Evolutionary conservation across 2,113 vertebrate genomes (phyloP), one percentile per base, ranked within the genome.

Genomic region (Petromus typicus): DNA sequence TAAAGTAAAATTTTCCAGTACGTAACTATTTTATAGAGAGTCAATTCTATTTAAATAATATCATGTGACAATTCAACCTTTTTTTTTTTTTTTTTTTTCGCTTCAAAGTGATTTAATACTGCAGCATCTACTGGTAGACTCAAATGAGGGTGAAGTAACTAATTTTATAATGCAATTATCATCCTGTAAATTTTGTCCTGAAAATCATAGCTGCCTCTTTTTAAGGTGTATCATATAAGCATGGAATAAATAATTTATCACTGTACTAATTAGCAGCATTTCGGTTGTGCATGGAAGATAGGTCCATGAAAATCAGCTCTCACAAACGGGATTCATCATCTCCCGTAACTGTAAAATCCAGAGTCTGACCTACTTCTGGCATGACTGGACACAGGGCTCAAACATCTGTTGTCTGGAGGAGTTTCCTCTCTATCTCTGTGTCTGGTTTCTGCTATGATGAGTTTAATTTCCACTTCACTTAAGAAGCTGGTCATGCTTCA

Each of bases 101-200:
- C 12, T 73, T 86, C 61, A 93, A 86, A 92, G 80, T 87, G 25
- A 79, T 37, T 86, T 83, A 40, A 93, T 66, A 83, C n/a, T 45
- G 37, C 95, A 76, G 27, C 84, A 84, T n/a, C 43, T 75, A 80
- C 7, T 87, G n/a, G 37, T 73, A 54, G 14, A 79, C 25, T 12
- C 34, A 83, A 86, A 95, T 66, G 30, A 90, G 79, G 86, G 76
- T 30, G 90, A 14, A 30, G 32, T 79, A 86, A 22, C n/a, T 86
- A 8, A 89, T 64, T 83, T 92, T 61, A 89, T 23, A 45, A 57
- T 61, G 25, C 85, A 95, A 93, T 83, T 91, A 64, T 83, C 78
- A 48, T 69, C n/a, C 34, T 61, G 5, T 69, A 71, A 81, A 86
- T 23, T 7, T 75, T 92, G 12, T 75, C 40, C 56, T 56, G 40